Evolutionary conservation across 2,797 vertebrate genomes (phyloP).

Genomic region (Oophaga sylvatica): DNA sequence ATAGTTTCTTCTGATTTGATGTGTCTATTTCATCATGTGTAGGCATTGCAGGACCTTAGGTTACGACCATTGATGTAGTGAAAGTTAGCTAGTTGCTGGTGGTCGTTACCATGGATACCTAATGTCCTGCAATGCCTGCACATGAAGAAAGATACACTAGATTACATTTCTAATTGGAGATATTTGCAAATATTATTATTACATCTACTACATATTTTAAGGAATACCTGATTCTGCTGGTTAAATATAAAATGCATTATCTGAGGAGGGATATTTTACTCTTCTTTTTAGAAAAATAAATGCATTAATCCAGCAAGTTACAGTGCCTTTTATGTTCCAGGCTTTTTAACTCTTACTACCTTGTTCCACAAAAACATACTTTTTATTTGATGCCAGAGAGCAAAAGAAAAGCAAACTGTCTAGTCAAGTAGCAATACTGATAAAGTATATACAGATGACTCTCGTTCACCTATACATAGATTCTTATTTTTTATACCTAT

Average conservation of each 20-base stretch:
- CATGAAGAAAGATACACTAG: no score
- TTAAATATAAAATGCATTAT: neutral
- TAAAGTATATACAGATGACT: neutral
- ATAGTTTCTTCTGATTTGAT: no score
- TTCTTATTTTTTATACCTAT: constrained; percentile 24
- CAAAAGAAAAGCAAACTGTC: no score
- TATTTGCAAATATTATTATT: no score
- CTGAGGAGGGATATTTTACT: neutral
- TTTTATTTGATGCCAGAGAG: neutral
- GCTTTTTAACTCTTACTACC: neutral
- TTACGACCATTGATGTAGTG: no score
- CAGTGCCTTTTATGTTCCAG: neutral
- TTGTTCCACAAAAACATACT: neutral
- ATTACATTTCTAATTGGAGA: no score
- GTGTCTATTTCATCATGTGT: no score
- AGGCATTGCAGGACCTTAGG: no score
- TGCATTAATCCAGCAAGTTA: neutral
- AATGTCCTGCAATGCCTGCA: no score
- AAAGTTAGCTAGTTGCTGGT: no score
- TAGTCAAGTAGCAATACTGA: neutral
- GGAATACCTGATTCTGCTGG: neutral
- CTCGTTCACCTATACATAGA: neutral
- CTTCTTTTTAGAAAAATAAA: neutral
- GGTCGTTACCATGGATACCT: no score
- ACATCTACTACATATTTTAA: neutral